These are phyloP conservation scores for Alauda arvensis DNA, from an alignment of 2,797 vertebrate genomes.

Conservation along the genomic window DNA sequence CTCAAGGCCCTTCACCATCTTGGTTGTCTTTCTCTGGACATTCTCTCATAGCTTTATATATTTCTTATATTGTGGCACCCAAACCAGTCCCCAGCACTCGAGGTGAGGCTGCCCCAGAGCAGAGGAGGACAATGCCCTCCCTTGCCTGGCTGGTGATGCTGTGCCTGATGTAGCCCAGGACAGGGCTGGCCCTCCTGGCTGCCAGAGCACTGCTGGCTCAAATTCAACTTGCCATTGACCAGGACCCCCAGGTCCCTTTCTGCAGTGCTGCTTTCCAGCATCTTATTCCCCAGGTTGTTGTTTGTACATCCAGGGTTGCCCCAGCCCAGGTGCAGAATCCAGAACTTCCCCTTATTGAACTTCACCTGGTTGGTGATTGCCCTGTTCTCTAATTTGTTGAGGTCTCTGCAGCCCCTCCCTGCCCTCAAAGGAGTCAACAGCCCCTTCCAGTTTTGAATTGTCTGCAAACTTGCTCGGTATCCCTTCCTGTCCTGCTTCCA, in stretches of 20 bases:
- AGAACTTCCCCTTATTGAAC: not conserved
- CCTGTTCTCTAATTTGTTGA: not conserved
- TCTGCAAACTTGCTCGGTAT: not conserved
- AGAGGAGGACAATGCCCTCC: not conserved
- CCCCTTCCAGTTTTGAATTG: not conserved
- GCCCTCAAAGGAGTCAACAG: not conserved
- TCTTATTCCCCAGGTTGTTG: not conserved
- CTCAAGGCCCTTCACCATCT: not conserved
- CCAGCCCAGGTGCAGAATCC: not conserved
- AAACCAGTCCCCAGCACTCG: not conserved
- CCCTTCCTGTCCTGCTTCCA: too few relatives aligned
- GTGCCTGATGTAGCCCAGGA: not conserved
- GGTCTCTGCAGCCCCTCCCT: not conserved
- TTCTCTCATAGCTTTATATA: not conserved
- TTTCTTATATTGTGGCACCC: not conserved
- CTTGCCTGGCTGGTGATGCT: fast-evolving
- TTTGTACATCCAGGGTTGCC: not conserved
- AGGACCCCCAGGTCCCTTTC: not conserved
- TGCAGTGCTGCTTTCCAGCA: not conserved
- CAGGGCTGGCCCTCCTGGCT: not conserved
- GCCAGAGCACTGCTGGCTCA: not conserved
- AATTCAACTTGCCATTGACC: not conserved
- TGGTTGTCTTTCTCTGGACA: fast-evolving
- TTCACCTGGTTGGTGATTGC: not conserved
- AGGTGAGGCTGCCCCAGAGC: not conserved